phyloP scores from a whole-genome alignment of 2,113 vertebrate species.

The Nothoprocta pentlandii region DNA sequence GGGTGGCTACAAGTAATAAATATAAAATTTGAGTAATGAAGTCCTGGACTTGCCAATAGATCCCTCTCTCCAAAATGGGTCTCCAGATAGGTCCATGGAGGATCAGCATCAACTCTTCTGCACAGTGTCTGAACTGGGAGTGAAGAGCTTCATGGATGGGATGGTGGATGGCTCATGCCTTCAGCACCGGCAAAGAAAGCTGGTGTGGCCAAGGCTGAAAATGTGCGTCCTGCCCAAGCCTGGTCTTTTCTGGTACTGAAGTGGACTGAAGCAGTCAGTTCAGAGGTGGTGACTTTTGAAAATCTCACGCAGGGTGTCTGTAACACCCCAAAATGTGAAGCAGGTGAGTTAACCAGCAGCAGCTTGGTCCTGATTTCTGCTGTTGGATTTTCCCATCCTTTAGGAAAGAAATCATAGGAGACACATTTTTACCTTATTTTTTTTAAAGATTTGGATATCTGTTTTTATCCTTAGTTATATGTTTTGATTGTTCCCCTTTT shows the following conservation, averaged over 20 bases:
- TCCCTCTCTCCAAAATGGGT: background rate
- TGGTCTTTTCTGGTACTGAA: background rate
- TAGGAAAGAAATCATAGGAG: background rate
- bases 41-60: background rate
- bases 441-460: background rate
- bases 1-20: no score
- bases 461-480: background rate
- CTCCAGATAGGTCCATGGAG: background rate
- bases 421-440: background rate
- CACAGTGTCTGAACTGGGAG: rapidly evolving
- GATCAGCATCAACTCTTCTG: background rate
- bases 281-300: background rate
- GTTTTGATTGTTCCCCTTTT: background rate
- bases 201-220: background rate
- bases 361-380: background rate
- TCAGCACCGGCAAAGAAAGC: background rate
- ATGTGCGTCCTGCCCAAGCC: rapidly evolving
- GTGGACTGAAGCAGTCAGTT: background rate
- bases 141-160: background rate
- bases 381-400: background rate
- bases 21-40: background rate
- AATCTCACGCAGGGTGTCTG: background rate
- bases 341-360: background rate
- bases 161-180: no score
- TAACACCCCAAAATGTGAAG: background rate